phyloP scores from a whole-genome alignment of 2,113 vertebrate genomes.

The Carassius gibelio region DNA sequence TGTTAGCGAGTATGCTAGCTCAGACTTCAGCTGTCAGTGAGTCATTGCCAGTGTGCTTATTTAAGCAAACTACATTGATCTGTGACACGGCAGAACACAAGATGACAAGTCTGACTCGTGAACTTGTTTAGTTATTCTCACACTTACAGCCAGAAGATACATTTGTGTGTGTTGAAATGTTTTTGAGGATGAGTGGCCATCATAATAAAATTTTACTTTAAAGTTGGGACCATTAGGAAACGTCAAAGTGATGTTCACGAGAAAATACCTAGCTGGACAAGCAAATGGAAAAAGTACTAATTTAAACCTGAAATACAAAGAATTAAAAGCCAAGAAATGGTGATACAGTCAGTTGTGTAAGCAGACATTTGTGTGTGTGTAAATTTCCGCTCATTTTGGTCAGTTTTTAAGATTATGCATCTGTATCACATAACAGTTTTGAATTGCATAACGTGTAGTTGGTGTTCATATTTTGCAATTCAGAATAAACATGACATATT shows the following conservation, averaged over 20 bases:
- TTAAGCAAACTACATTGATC: conserved; percentile 48
- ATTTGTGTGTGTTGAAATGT: conserved; percentile 13
- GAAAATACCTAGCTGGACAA: neutral
- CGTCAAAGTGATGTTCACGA: conserved; percentile 4
- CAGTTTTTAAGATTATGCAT: too few relatives aligned
- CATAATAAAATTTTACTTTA: neutral
- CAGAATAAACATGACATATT: too few relatives aligned
- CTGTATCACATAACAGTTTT: too few relatives aligned
- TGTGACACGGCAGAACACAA: conserved; percentile 49
- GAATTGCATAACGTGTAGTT: too few relatives aligned
- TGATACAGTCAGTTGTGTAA: too few relatives aligned
- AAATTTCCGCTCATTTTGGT: too few relatives aligned
- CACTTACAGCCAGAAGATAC: neutral
- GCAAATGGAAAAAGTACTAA: neutral
- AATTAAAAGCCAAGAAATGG: too few relatives aligned
- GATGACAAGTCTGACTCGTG: conserved; percentile 55
- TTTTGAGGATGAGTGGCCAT: neutral
- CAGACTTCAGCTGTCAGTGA: conserved; percentile 51
- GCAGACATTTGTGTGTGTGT: too few relatives aligned
- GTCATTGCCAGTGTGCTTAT: conserved; percentile 31
- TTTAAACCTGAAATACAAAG: neutral
- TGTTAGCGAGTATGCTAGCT: conserved; percentile 77
- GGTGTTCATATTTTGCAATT: too few relatives aligned
- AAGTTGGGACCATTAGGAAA: conserved; percentile 3
- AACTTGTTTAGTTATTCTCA: conserved; percentile 44